Conservation (phyloP, 2,888 invertebrate genomes). For the Heterodera filipjevi region DNA sequence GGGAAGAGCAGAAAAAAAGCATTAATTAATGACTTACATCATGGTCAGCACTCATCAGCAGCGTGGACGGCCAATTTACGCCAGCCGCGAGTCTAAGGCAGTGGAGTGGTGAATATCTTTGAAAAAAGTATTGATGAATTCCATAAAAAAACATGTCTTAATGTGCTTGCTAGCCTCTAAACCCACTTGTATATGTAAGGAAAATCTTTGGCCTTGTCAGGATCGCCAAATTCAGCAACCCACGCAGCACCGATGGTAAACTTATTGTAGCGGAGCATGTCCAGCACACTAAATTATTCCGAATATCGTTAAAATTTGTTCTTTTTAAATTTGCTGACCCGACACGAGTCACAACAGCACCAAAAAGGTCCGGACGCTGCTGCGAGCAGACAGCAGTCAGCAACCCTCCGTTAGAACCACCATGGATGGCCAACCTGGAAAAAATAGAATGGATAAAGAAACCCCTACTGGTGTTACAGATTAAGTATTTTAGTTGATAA, state of each 20-base stretch:
- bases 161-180: too few relatives aligned
- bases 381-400: slow-evolving; percentile 92
- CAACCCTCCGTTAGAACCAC: slow-evolving; percentile 94
- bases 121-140: too few relatives aligned
- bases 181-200: slow-evolving; percentile 74
- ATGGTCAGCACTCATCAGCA: slow-evolving; percentile 90
- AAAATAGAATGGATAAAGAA: slow-evolving; percentile 12
- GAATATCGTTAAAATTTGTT: too few relatives aligned
- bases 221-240: slow-evolving; percentile 90
- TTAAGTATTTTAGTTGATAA: too few relatives aligned
- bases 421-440: slow-evolving; percentile 79
- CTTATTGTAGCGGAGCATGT: slow-evolving; percentile 95
- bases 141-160: too few relatives aligned
- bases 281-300: slow-evolving; percentile 90
- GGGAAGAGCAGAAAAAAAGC: too few relatives aligned
- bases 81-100: slow-evolving; percentile 74
- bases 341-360: slow-evolving; percentile 88
- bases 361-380: slow-evolving; percentile 91
- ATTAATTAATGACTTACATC: slow-evolving; percentile 70
- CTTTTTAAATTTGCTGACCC: slow-evolving; percentile 75
- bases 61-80: slow-evolving; percentile 83
- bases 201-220: slow-evolving; percentile 83
- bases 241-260: slow-evolving; percentile 97
- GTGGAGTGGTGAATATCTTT: slow-evolving; percentile 87
- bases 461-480: too few relatives aligned